These are phyloP conservation scores for Temnothorax longispinosus DNA, from an alignment of 1,140 invertebrate genomes.

Conservation along the genomic window DNA sequence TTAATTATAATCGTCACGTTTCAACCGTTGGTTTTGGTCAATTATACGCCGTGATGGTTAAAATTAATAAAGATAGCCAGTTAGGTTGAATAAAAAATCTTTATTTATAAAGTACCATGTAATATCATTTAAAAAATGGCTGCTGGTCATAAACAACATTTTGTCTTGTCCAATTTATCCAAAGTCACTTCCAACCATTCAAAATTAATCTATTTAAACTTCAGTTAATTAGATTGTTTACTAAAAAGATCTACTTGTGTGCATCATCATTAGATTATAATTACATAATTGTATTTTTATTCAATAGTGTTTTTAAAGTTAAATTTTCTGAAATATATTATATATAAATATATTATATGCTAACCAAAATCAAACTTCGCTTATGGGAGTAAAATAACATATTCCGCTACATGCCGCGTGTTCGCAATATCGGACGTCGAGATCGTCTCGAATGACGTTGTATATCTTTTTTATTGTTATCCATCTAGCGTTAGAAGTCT, in stretches of 20 bases:
- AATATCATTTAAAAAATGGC: not conserved
- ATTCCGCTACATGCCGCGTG: not conserved
- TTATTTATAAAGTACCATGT: not conserved
- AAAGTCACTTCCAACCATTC: too few species aligned
- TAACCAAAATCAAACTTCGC: not conserved
- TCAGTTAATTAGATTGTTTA: not conserved
- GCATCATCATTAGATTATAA: not conserved
- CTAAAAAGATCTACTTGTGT: not conserved
- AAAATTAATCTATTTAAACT: not conserved
- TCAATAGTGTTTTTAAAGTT: not conserved
- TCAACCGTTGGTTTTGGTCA: too few species aligned
- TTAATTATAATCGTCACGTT: too few species aligned
- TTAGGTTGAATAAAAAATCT: too few species aligned
- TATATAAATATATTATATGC: not conserved
- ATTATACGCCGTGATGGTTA: too few species aligned
- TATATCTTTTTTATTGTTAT: constrained; percentile 54
- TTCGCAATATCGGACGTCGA: constrained; percentile 25
- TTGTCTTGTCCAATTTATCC: not conserved
- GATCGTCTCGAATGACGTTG: constrained; percentile 34
- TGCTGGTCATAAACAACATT: not conserved
- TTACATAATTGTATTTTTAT: not conserved
- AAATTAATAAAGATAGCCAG: too few species aligned
- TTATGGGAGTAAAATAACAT: constrained; percentile 10
- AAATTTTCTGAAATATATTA: not conserved
- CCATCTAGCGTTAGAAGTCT: constrained; percentile 1